These are phyloP conservation scores for Tipula vernalis DNA, from an alignment of 2,888 invertebrate genomes.

Conservation along the genomic window DNA sequence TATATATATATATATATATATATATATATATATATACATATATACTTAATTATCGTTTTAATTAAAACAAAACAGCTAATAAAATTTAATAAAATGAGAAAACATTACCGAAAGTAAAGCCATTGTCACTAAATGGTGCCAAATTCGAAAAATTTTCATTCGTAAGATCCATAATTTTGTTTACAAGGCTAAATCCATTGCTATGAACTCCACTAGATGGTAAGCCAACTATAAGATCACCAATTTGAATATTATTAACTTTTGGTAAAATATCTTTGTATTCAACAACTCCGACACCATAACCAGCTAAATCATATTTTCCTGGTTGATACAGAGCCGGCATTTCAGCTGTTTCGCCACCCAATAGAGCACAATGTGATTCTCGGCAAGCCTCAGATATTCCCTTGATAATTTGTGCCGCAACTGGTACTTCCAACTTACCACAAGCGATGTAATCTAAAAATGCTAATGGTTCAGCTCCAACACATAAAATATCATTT, in stretches of 20 bases:
- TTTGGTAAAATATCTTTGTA: conserved; percentile 55
- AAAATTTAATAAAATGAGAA: too few species aligned
- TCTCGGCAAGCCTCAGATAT: conserved; percentile 76
- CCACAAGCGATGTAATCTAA: conserved; percentile 95
- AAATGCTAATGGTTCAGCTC: conserved; percentile 92
- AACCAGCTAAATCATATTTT: conserved; percentile 93
- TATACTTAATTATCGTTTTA: too few species aligned
- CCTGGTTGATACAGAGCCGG: conserved; percentile 80
- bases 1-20: too few species aligned
- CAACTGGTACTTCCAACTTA: conserved; percentile 60
- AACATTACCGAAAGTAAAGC: conserved; percentile 44
- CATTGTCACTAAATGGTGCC: conserved; percentile 43
- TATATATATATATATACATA: too few species aligned
- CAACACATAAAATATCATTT: conserved; percentile 90
- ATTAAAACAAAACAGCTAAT: background rate
- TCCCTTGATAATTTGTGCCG: conserved; percentile 69
- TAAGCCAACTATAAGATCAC: conserved; percentile 75
- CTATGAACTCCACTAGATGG: conserved; percentile 89
- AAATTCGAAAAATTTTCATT: conserved; percentile 46
- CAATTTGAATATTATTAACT: conserved; percentile 47
- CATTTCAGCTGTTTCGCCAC: conserved; percentile 97
- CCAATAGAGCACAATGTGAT: conserved; percentile 79
- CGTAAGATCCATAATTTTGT: conserved; percentile 58
- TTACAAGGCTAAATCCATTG: conserved; percentile 84
- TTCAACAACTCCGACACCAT: conserved; percentile 89